Evolutionary conservation across 2,888 invertebrate genomes (phyloP), one percentile per base, ranked within the genome.

Genomic region (Volucella bombylans): DNA sequence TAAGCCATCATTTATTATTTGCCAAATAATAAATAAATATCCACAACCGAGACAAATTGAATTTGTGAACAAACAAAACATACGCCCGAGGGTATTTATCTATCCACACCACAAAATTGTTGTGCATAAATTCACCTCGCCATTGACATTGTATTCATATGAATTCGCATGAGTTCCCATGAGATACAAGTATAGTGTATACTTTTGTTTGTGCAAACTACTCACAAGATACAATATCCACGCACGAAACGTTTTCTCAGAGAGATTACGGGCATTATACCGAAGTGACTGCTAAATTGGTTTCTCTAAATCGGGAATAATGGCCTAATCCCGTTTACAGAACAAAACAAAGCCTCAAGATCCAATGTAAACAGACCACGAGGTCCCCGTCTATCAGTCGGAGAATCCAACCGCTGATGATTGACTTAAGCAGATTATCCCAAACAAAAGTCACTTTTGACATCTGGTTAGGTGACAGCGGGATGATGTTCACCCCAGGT

Each of bases 401-500:
- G 57, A 52, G 80, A 79, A 73, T 68, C 59, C 80, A 77, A 52
- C 69, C 67, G 52, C 83, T 62, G 83, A 76, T 80, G 83, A 85
- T 71, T 85, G 83, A 85, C 83, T 85, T 80, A 80, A 76, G 83
- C 65, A 76, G 83, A 85, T 85, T 80, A 85, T 85, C 83, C 76
- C 74, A 80, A 71, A 85, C 83, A 85, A 85, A 71, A 57, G 74
- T 85, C 45, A 80, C 71, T 80, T 85, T 76, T 80, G 80, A 85
- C 83, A 85, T 80, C 83, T 85, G 83, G 80, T 73, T 78, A 55
- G 78, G 43, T 78, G 62, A 18, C 65, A 31, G 77, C 52, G 54
- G 59, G 57, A 55, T 62, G 62, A 15, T 59, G 47, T 45, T 38
- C 38, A 57, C 55, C 12, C 11, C 82, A 85, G 80, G 80, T 83